Evolutionary conservation across 2,797 vertebrate species (phyloP).

Genomic region (Lophotriccus pileatus): DNA sequence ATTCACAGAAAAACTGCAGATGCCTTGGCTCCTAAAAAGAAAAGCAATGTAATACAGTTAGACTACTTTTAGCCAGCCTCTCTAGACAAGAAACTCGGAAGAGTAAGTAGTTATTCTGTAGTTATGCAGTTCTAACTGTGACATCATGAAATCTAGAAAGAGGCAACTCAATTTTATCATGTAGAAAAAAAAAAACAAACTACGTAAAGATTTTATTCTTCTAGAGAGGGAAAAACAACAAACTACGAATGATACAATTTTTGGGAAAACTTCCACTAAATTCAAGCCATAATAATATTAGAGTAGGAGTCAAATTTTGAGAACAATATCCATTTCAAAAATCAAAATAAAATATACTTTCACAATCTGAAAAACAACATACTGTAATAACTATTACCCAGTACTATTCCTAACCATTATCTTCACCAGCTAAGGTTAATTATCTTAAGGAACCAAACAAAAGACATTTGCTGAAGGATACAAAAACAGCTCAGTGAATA

Average conservation of each 20-base stretch:
- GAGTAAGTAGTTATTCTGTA: neutral
- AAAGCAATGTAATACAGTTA: constrained; percentile 51
- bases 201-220: neutral
- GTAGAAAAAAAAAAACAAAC: neutral
- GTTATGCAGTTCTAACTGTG: neutral
- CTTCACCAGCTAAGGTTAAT: neutral
- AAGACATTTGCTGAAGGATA: neutral
- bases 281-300: neutral
- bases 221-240: neutral
- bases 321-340: neutral
- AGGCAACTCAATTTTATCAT: neutral
- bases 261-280: neutral
- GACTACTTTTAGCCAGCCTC: constrained; percentile 20
- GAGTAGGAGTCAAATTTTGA: neutral
- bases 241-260: neutral
- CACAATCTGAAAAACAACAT: neutral
- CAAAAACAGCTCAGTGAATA: neutral
- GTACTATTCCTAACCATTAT: neutral
- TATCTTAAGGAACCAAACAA: neutral
- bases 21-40: constrained; percentile 91
- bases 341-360: neutral
- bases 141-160: neutral
- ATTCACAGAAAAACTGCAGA: constrained; percentile 95
- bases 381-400: neutral
- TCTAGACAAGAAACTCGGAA: neutral